These are phyloP conservation scores for Cyclophora albipunctata DNA, from an alignment of 2,888 invertebrate genomes.

Conservation along the genomic window DNA sequence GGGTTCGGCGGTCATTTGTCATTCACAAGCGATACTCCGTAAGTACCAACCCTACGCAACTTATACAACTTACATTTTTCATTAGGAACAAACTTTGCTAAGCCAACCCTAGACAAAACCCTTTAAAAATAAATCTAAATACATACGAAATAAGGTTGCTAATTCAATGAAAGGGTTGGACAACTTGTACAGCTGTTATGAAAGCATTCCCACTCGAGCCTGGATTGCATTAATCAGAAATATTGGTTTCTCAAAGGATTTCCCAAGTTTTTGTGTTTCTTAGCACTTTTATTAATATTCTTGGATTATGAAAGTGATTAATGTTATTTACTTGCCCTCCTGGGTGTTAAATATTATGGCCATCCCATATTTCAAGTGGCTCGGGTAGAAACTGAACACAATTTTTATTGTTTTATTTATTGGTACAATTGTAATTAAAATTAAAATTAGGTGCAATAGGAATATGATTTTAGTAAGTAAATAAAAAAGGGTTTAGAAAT, in stretches of 20 bases:
- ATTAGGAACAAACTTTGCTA: conserved; percentile 41
- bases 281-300: conserved; percentile 1
- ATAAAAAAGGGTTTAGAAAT: no score
- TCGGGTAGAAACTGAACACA: no score
- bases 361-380: no score
- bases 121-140: no score
- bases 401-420: no score
- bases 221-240: conserved; percentile 20
- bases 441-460: no score
- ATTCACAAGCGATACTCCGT: conserved; percentile 59
- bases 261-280: conserved; percentile 12
- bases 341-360: no score
- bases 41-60: conserved; percentile 42
- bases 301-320: no score
- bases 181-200: neutral
- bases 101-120: conserved; percentile 14
- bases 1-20: conserved; percentile 51
- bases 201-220: conserved; percentile 7
- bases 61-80: conserved; percentile 58
- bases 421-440: no score
- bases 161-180: conserved; percentile 5
- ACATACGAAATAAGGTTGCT: neutral
- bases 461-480: no score
- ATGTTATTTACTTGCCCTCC: no score
- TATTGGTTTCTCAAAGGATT: conserved; percentile 20